Percentiles rank a stretch among this genome's conserved stretches.
phyloP scores from a whole-genome alignment of 2,797 vertebrate genomes.

The Hoplostethus mediterraneus region DNA sequence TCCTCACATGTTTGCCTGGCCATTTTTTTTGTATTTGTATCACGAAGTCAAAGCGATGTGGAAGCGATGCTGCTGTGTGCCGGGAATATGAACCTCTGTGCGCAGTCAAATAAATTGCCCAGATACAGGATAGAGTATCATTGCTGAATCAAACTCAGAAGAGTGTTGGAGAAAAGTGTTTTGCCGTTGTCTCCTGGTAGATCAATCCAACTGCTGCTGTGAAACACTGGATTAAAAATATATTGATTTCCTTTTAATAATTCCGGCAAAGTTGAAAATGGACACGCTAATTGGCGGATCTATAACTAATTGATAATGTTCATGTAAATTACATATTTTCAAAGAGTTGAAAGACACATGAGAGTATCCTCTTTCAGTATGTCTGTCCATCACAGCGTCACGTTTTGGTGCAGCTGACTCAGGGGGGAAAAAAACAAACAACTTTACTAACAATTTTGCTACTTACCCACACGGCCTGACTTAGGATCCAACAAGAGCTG shows the following conservation, averaged over 20 bases:
- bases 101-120: conserved; percentile 6
- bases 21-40: conserved; percentile 17
- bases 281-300: conserved; percentile 71
- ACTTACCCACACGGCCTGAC: conserved; percentile 61
- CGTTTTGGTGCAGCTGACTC: conserved; percentile 41
- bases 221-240: conserved; percentile 71
- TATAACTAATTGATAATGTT: conserved; percentile 76
- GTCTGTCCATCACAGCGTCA: conserved; percentile 50
- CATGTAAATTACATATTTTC: conserved; percentile 69
- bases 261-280: conserved; percentile 71
- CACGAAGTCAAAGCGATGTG: conserved; percentile 11
- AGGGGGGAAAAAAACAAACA: conserved; percentile 43
- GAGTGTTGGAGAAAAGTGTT: conserved; percentile 31
- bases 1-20: background rate
- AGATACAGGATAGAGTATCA: conserved; percentile 8
- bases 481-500: conserved; percentile 40
- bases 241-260: conserved; percentile 72
- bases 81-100: conserved; percentile 11
- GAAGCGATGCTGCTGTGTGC: background rate
- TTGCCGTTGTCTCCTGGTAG: conserved; percentile 52
- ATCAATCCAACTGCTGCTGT: conserved; percentile 45
- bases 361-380: conserved; percentile 41
- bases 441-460: conserved; percentile 48
- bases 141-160: conserved; percentile 30
- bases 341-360: conserved; percentile 63